Conservation (phyloP, 1,140 invertebrate genomes). For the Asbolus verrucosus region DNA sequence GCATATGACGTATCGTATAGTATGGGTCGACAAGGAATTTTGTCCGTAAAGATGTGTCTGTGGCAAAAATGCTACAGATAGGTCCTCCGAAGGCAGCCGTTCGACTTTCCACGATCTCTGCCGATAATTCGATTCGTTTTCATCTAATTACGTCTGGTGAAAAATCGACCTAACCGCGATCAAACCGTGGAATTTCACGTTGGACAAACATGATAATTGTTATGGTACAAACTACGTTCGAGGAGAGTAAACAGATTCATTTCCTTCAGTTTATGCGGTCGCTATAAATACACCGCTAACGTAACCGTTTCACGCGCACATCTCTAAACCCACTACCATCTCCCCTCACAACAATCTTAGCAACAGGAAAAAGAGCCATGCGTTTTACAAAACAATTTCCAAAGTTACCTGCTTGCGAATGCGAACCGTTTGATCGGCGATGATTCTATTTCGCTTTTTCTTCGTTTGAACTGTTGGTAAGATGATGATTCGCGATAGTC, state of each 20-base stretch:
- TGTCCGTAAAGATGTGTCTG: slow-evolving; percentile 51
- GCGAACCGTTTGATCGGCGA: neutral
- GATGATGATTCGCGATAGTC: too few species aligned
- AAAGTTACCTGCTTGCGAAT: slow-evolving; percentile 9
- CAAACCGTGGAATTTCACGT: slow-evolving; percentile 1
- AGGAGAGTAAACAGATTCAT: slow-evolving; percentile 20
- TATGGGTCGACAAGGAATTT: slow-evolving; percentile 52
- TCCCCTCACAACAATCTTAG: slow-evolving; percentile 22
- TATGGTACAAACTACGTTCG: slow-evolving; percentile 1
- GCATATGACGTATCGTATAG: slow-evolving; percentile 51
- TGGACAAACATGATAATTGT: neutral
- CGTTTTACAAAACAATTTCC: slow-evolving; percentile 14
- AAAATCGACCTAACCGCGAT: too few species aligned
- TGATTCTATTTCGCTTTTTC: too few species aligned
- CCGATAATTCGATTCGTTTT: too few species aligned
- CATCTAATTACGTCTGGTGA: too few species aligned
- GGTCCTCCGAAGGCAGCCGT: neutral
- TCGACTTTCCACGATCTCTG: neutral
- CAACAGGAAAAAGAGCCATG: slow-evolving; percentile 30
- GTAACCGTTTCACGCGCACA: slow-evolving; percentile 8
- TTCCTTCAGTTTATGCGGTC: slow-evolving; percentile 1
- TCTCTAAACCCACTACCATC: slow-evolving; percentile 22
- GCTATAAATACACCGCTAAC: slow-evolving; percentile 28
- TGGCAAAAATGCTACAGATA: neutral
- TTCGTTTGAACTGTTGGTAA: too few species aligned